These are phyloP conservation scores for Lagria hirta DNA, from an alignment of 2,888 invertebrate species.

Conservation along the genomic window DNA sequence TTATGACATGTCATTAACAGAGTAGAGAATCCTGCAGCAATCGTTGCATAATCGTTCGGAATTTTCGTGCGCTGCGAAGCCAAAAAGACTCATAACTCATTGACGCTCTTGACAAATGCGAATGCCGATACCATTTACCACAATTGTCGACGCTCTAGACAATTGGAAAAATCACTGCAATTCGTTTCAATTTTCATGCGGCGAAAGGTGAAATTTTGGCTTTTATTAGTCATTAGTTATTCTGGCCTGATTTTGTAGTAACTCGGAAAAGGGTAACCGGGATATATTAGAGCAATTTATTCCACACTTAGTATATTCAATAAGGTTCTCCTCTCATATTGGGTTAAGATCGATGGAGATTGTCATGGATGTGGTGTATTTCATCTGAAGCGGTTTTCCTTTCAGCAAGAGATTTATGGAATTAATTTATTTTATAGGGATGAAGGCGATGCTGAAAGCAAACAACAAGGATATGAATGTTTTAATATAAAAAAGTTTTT, in stretches of 20 bases:
- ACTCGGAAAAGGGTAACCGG: slow-evolving; percentile 30
- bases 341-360: slow-evolving; percentile 16
- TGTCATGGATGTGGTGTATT: slow-evolving; percentile 12
- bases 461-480: too few relatives aligned
- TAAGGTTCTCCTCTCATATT: slow-evolving; percentile 24
- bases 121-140: slow-evolving; percentile 45
- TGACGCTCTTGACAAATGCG: slow-evolving; percentile 42
- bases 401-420: slow-evolving; percentile 17
- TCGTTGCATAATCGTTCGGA: slow-evolving; percentile 20
- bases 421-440: slow-evolving; percentile 17
- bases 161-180: slow-evolving; percentile 42
- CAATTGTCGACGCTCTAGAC: slow-evolving; percentile 38
- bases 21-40: slow-evolving; percentile 11
- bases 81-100: slow-evolving; percentile 37
- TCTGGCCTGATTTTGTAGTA: slow-evolving; percentile 27
- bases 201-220: too few relatives aligned
- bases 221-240: slow-evolving; percentile 29
- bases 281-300: slow-evolving; percentile 24
- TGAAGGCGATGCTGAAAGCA: slow-evolving; percentile 3
- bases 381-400: slow-evolving; percentile 16
- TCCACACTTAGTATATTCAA: slow-evolving; percentile 23
- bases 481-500: too few relatives aligned
- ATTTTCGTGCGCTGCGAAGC: slow-evolving; percentile 13
- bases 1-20: slow-evolving; percentile 18
- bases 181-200: slow-evolving; percentile 40